Base-by-base conservation (phyloP, 1,140 invertebrate species). In the Trichonephila inaurata region DNA sequence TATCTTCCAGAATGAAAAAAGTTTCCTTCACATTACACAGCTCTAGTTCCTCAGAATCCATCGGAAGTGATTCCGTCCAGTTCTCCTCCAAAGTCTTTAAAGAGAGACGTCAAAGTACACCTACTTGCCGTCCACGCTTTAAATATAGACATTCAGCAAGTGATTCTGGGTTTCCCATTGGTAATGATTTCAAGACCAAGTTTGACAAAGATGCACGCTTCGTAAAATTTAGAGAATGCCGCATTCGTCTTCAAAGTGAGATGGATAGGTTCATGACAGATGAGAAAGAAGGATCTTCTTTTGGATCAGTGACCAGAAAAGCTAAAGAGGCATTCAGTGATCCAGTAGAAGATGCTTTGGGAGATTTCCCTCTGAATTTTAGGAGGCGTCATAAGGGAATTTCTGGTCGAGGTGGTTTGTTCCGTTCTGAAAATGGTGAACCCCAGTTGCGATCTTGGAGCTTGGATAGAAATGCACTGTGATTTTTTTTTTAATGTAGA, bases 121-220 rank as follows among this genome's bases (percentile, higher is more conserved):
- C 94, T 1, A 72, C 94, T 7, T 51, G 66, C 18, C 64, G 89
- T 24, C 94, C 89, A 6, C 82, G 89, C 16, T 91, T 91, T 40
- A 94, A 91, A 60, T 94, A 94, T 51, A 87, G 89, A 77, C 94
- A 94, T 60, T 94, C 94, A 2, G 89, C 94, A 19, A 94, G 94
- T 60, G 94, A 94, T 88, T 94, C 94, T 8, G 94, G 94, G 1
- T 94, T 94, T 40, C 83, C 94, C 24, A 64, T 94, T 4, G 85
- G 89, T 7, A 88, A 91, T 16, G 83, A 92, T 21, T 66, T 91
- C 12, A 77, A 92, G 64, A 83, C 83, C 66, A 92, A 81, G n/a
- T 88, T 94, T 16, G 69, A 88, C 66, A 81, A 94, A n/a, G 88
- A 92, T 72, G 24, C 92, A 2, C 77, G 89, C 14, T 91, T 94